Percentiles rank a stretch among this genome's conserved stretches.
Evolutionary conservation across 2,113 vertebrate genomes (phyloP).

Genomic region (Speoplatyrhinus poulsoni): DNA sequence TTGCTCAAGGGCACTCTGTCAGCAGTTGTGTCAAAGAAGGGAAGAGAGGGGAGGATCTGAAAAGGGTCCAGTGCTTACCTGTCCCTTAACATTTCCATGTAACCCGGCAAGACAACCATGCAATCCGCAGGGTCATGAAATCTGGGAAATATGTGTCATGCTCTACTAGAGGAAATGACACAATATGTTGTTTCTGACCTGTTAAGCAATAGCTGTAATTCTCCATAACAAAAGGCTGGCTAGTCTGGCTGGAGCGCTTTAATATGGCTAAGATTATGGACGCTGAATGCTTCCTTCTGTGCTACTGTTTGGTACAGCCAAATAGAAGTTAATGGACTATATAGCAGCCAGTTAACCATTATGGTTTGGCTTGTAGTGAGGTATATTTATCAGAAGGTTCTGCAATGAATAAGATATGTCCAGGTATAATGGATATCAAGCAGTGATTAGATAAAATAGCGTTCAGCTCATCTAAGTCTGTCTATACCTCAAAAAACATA

Average conservation of each 20-base stretch:
- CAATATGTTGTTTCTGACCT: slow-evolving; percentile 38
- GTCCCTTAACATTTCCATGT: not conserved
- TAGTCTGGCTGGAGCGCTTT: slow-evolving; percentile 22
- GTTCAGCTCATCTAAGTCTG: too few species aligned
- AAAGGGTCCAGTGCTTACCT: not conserved
- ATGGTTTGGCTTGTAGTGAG: not conserved
- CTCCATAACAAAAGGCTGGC: slow-evolving; percentile 49
- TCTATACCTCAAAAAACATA: not conserved
- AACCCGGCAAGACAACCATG: slow-evolving; percentile 6
- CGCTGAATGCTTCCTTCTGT: not conserved
- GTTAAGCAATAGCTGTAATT: slow-evolving; percentile 25
- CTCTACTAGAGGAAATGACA: slow-evolving; percentile 32
- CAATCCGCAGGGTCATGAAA: slow-evolving; percentile 17
- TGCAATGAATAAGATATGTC: too few species aligned
- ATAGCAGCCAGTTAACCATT: not conserved
- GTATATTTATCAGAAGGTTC: not conserved
- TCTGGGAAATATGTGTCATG: slow-evolving; percentile 33
- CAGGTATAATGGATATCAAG: too few species aligned
- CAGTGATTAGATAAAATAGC: too few species aligned
- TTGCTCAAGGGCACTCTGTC: not conserved
- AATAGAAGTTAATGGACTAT: slow-evolving; percentile 15
- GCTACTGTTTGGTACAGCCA: slow-evolving; percentile 29
- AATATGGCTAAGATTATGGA: slow-evolving; percentile 45
- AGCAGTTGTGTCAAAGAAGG: not conserved
- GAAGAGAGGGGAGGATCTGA: not conserved